A percentile compares a stretch with the other conserved stretches of the same genome.
Conservation (phyloP, 2,113 vertebrate species). For the Bubalus kerabau region DNA sequence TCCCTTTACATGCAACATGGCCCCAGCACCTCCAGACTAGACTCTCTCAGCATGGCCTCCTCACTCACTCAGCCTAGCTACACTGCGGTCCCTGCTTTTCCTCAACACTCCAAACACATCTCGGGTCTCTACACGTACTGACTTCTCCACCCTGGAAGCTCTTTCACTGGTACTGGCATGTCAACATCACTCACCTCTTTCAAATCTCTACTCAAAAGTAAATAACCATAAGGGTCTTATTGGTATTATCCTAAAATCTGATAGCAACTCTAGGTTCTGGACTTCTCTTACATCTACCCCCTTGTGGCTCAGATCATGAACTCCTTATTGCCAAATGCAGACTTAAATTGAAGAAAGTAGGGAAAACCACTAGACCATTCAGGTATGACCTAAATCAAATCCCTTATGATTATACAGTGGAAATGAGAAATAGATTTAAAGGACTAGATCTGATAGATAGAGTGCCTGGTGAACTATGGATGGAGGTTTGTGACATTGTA, state of each 20-base stretch:
- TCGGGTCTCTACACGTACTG: fast-evolving
- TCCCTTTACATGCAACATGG: fast-evolving
- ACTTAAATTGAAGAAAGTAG: neutral
- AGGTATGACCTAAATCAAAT: neutral
- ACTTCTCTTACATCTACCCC: neutral
- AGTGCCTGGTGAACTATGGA: neutral
- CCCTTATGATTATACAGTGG: neutral
- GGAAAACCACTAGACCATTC: neutral
- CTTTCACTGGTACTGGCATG: neutral
- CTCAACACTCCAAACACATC: neutral
- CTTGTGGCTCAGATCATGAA: neutral
- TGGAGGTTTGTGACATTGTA: neutral
- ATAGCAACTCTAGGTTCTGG: neutral
- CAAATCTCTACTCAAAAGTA: too few species aligned
- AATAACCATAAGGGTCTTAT: neutral
- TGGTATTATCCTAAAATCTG: neutral
- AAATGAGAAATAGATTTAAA: neutral
- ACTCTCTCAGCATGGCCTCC: fast-evolving
- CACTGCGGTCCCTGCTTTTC: neutral
- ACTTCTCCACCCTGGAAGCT: neutral
- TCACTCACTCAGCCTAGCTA: neutral
- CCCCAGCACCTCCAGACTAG: neutral
- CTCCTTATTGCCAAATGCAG: neutral
- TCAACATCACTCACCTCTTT: neutral
- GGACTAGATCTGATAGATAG: neutral